Evolutionary conservation across 2,888 invertebrate species (phyloP), one percentile per base, ranked within the genome.

Genomic region (Lymantria dispar): DNA sequence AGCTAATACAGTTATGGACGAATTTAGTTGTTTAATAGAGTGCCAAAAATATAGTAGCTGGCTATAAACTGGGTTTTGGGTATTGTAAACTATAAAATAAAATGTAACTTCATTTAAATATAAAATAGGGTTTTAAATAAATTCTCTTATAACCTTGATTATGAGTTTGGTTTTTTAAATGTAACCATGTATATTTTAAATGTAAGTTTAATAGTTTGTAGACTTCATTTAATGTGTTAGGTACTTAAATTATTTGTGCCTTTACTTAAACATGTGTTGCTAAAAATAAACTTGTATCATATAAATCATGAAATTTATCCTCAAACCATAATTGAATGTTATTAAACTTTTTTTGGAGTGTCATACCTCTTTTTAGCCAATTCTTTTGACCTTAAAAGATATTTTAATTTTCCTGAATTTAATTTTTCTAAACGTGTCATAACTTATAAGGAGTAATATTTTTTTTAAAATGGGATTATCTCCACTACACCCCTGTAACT

Each of bases 241-340:
- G 76, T 83, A 85, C 85, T 83, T 83, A 82, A 83, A 78, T 85
- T 83, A 77, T 82, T 83, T 81, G 85, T 85, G 85, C 86, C 87
- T 86, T 83, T 80, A 60, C 63, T 60, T 68, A 62, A 53, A 66
- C 43, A 66, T 66, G 56, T 60, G 48, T 62, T 62, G 60, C 62
- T 56, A 61, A 64, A 69, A 62, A 40, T 40, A 58, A 63, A 58
- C 47, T 55, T 58, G 48, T 55, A n/a, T n/a, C n/a, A n/a, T n/a
- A n/a, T 22, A 5, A 22, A 22, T 22, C 5, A 22, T 22, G 22
- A 22, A 22, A 22, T 22, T 5, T 22, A 22, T 22, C 5, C 22
- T 22, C 22, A 22, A 2, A 22, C 5, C 22, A 22, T 22, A 2
- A 2, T 22, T 22, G 22, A 22, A 22, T 5, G 2, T 5, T 5